phyloP scores from a whole-genome alignment of 1,140 invertebrate species.

The Apis florea region DNA sequence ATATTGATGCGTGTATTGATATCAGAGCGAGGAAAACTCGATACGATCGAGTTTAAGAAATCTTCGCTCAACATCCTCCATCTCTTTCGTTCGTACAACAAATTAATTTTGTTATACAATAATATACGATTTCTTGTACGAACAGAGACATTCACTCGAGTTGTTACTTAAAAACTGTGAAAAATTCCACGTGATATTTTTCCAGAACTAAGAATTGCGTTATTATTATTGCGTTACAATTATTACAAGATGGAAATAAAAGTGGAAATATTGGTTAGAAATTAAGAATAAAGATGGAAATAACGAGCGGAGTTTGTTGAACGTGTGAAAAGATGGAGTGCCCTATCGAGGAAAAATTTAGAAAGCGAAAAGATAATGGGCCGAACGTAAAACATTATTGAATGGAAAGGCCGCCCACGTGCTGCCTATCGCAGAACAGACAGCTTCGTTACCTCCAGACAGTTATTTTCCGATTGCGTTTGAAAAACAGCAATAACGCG shows the following conservation, averaged over 20 bases:
- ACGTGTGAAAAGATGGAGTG: neutral
- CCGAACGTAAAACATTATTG: constrained; percentile 34
- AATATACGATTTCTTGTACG: neutral
- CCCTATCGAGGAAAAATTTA: constrained; percentile 2
- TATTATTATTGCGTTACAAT: no score
- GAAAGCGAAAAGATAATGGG: constrained; percentile 42
- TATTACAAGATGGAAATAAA: no score
- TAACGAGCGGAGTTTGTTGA: neutral
- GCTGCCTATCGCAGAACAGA: constrained; percentile 38
- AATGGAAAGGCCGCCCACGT: constrained; percentile 41
- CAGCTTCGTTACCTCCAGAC: constrained; percentile 46
- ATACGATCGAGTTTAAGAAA: constrained; percentile 1
- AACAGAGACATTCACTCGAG: neutral
- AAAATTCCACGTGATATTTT: no score
- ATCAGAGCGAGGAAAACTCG: constrained; percentile 2
- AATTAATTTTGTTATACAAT: neutral
- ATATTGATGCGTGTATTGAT: constrained; percentile 49
- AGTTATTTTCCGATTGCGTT: constrained; percentile 45
- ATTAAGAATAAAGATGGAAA: no score
- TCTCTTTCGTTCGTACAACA: neutral
- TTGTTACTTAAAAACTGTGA: neutral
- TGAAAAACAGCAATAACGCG: constrained; percentile 22
- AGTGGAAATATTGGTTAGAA: no score
- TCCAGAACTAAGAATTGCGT: no score
- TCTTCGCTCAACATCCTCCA: neutral